Evolutionary conservation across 1,140 invertebrate species (phyloP).

Genomic region (Penaeus indicus): DNA sequence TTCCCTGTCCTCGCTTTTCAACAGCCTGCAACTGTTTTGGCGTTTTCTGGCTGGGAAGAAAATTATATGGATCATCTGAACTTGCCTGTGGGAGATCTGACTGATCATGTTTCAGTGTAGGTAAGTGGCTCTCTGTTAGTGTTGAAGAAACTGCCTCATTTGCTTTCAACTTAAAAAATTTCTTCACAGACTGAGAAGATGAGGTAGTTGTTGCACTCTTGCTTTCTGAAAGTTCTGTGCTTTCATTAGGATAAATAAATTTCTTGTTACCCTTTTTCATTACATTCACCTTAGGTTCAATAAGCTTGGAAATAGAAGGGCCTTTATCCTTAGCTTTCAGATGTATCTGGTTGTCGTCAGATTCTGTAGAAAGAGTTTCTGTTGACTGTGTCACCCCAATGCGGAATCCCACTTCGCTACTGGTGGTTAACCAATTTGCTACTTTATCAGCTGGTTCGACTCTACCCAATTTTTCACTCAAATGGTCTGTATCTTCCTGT

Average conservation of each 20-base stretch:
- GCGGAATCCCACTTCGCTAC: constrained; percentile 47
- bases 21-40: neutral
- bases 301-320: neutral
- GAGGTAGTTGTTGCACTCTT: neutral
- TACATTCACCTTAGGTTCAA: neutral
- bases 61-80: constrained; percentile 40
- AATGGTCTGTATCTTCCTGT: neutral
- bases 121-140: neutral
- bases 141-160: neutral
- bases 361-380: constrained; percentile 14
- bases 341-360: neutral
- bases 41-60: constrained; percentile 54
- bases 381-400: constrained; percentile 38
- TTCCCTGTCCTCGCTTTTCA: neutral
- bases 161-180: neutral
- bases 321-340: neutral
- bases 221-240: neutral
- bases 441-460: constrained; percentile 41
- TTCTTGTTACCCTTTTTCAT: neutral
- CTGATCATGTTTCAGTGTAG: neutral
- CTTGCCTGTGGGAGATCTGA: neutral
- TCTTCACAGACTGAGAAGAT: neutral
- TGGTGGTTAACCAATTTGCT: constrained; percentile 45
- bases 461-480: constrained; percentile 35
- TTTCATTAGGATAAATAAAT: neutral